Base-by-base conservation (phyloP, 2,113 vertebrate genomes). In the Machaerirhynchus nigripectus region DNA sequence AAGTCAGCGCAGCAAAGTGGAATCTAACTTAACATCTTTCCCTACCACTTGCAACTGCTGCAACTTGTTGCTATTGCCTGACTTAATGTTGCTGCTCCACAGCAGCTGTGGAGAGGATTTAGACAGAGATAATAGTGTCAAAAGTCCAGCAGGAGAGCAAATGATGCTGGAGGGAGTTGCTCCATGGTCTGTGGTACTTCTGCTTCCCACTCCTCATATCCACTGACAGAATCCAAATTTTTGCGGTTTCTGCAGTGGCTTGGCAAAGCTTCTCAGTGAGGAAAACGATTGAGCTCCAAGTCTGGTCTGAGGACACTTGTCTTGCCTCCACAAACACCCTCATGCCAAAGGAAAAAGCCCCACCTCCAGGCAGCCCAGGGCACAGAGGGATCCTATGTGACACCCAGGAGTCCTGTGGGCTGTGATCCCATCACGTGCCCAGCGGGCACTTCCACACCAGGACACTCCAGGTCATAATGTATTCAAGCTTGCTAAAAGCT, bases 381-480 rank as follows among this genome's bases (percentile, higher is more conserved):
- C 40, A 39, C 44, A 60, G 15, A 0, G 4, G 53, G 64, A 59
- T 50, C 49, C n/a, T 4, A 1, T 2, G 1, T 20, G 26, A 28
- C 26, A 37, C 11, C 11, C 55, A 9, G 11, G 14, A 10, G 27
- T 7, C 35, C 55, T 18, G n/a, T 8, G 37, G 3, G 1, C 10
- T 49, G 19, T 13, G 19, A 17, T 16, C 13, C 56, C 46, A 9
- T 3, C 17, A 0, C 0, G 0, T 13, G 13, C 40, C 50, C 0
- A 0, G 23, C 33, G 37, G 31, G 39, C 28, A 40, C 12, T 15
- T 39, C 28, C 2, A 0, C 0, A 0, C 1, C 0, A 35, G 27
- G n/a, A 24, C 20, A 18, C 26, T 33, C 4, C 2, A 1, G 27
- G 21, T 23, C 23, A 16, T 4, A 11, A 35, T 15, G 28, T 15